Percentiles rank a stretch among this genome's conserved stretches.
Evolutionary conservation across 2,888 invertebrate species (phyloP).

Genomic region (Mythimna albipuncta): DNA sequence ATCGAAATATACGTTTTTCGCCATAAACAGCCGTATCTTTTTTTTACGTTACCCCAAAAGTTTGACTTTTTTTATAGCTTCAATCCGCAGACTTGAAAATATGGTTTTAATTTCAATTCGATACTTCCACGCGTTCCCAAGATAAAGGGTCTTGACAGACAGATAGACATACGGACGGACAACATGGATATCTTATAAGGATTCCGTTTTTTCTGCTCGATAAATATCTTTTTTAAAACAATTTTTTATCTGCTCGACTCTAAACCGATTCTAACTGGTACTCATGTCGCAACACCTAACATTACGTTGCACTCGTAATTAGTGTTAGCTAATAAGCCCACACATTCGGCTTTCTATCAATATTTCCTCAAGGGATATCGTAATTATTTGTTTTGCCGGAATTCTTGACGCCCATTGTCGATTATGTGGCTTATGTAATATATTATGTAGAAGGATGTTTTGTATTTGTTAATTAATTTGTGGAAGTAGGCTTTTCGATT

Average conservation of each 20-base stretch:
- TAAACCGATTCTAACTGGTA: not conserved
- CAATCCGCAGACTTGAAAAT: too few species aligned
- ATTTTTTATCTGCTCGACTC: not conserved
- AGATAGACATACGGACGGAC: too few species aligned
- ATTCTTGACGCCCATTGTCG: conserved; percentile 5
- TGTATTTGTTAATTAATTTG: not conserved
- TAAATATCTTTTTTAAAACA: too few species aligned
- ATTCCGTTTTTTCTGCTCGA: too few species aligned
- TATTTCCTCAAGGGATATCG: conserved; percentile 60
- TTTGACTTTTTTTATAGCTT: too few species aligned
- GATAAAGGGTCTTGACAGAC: too few species aligned
- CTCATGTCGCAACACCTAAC: conserved; percentile 27
- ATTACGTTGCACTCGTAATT: conserved; percentile 35
- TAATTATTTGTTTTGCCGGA: conserved; percentile 60
- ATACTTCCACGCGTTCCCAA: too few species aligned
- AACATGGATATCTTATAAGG: too few species aligned
- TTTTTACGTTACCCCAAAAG: too few species aligned
- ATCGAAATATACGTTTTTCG: too few species aligned
- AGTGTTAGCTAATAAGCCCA: conserved; percentile 51
- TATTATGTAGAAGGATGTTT: conserved; percentile 22
- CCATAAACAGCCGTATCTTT: too few species aligned
- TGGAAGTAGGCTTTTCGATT: not conserved
- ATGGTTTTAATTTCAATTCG: too few species aligned
- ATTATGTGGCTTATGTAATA: conserved; percentile 33
- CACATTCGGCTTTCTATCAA: conserved; percentile 65